phyloP scores from a whole-genome alignment of 2,113 vertebrate genomes.

The Proterorhinus semilunaris region DNA sequence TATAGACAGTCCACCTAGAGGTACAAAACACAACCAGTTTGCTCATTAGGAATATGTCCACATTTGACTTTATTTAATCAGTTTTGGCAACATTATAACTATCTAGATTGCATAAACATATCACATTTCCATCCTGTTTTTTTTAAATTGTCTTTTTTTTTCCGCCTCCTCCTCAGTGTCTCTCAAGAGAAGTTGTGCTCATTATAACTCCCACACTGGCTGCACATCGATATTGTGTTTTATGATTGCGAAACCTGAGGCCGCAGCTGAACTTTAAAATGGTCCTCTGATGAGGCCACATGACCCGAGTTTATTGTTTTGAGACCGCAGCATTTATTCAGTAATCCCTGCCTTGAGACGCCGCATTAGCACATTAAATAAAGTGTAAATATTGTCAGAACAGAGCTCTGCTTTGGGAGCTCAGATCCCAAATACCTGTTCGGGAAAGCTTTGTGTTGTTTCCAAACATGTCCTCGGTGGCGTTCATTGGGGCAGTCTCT shows the following conservation, averaged over 20 bases:
- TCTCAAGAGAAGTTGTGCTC: not conserved
- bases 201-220: not conserved
- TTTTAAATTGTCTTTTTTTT: not conserved
- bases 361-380: not conserved
- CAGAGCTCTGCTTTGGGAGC: constrained; percentile 34
- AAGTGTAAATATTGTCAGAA: not conserved
- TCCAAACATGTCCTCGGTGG: constrained; percentile 82
- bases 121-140: too few relatives aligned
- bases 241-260: not conserved
- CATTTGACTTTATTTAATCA: too few relatives aligned
- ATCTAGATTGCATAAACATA: too few relatives aligned
- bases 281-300: constrained; percentile 7
- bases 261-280: not conserved
- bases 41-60: not conserved
- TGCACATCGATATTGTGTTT: not conserved
- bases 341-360: not conserved
- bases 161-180: constrained; percentile 1
- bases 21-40: constrained; percentile 16
- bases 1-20: constrained; percentile 88
- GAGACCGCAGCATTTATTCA: constrained; percentile 14
- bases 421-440: constrained; percentile 77
- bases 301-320: not conserved
- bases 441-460: constrained; percentile 81
- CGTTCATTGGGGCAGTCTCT: constrained; percentile 84
- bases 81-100: too few relatives aligned